phyloP scores from a whole-genome alignment of 2,113 vertebrate species.

The Dinomys branickii region DNA sequence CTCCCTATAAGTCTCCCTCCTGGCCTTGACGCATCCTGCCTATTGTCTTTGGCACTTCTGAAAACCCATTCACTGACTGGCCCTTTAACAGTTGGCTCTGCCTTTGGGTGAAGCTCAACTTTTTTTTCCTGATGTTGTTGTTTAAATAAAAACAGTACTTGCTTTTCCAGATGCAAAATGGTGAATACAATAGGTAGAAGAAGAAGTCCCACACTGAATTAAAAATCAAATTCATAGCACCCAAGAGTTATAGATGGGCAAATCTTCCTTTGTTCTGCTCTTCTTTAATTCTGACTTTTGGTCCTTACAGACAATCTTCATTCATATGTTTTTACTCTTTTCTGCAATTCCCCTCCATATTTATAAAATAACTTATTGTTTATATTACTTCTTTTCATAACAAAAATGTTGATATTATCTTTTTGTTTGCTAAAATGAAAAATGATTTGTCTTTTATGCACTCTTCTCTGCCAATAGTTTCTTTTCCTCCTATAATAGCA shows the following conservation, averaged over 20 bases:
- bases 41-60: conserved; percentile 66
- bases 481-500: background rate
- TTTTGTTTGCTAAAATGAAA: conserved; percentile 23
- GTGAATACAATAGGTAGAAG: background rate
- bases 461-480: background rate
- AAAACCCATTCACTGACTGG: conserved; percentile 36
- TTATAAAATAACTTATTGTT: conserved; percentile 28
- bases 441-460: conserved; percentile 7
- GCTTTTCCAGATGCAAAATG: background rate
- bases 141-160: conserved; percentile 41
- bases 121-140: conserved; percentile 42
- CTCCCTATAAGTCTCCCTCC: conserved; percentile 60
- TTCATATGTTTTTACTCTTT: background rate
- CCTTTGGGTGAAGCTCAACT: conserved; percentile 8
- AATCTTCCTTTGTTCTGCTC: background rate
- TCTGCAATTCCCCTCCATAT: background rate
- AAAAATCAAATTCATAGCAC: background rate
- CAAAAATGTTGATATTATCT: background rate
- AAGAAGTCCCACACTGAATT: background rate
- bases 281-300: background rate
- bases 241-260: background rate
- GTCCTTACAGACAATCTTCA: background rate
- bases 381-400: conserved; percentile 7
- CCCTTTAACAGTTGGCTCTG: conserved; percentile 35
- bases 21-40: conserved; percentile 33